Conservation (phyloP, 2,888 invertebrate species). For the Vannuccia rotundouncinata region DNA sequence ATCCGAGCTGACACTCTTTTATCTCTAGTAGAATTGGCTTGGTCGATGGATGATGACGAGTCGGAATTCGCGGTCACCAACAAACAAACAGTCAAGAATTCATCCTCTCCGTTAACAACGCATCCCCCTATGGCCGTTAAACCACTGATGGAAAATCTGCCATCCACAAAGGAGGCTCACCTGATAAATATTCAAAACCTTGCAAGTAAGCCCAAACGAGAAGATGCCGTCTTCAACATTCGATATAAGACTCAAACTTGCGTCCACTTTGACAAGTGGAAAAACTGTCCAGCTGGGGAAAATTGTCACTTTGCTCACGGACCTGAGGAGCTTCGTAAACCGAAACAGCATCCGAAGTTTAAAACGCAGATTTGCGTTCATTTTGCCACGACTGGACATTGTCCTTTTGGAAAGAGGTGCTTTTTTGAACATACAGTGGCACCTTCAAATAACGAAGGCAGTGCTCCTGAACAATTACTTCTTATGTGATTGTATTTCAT, state of each 20-base stretch:
- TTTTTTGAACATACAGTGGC: conserved; percentile 37
- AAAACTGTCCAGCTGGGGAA: conserved; percentile 35
- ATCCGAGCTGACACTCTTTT: conserved; percentile 31
- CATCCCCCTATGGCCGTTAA: background rate
- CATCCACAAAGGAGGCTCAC: background rate
- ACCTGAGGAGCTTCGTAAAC: conserved; percentile 36
- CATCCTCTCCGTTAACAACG: background rate
- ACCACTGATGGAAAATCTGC: background rate
- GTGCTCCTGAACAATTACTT: too few relatives aligned
- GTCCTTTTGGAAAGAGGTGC: conserved; percentile 34
- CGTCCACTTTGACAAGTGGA: conserved; percentile 37
- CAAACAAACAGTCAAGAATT: background rate
- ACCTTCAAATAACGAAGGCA: too few relatives aligned
- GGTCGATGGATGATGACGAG: too few relatives aligned
- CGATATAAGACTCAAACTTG: conserved; percentile 38
- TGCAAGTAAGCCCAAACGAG: conserved; percentile 25
- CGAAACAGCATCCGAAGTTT: conserved; percentile 36
- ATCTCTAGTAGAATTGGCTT: conserved; percentile 25
- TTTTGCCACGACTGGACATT: conserved; percentile 27
- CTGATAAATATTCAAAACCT: background rate
- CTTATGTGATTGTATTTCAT: too few relatives aligned
- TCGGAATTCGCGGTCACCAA: too few relatives aligned
- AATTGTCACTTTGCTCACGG: conserved; percentile 39
- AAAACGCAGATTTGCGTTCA: conserved; percentile 36
- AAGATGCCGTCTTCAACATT: conserved; percentile 37